phyloP scores from a whole-genome alignment of 2,797 vertebrate genomes.

The Eospalax fontanierii region DNA sequence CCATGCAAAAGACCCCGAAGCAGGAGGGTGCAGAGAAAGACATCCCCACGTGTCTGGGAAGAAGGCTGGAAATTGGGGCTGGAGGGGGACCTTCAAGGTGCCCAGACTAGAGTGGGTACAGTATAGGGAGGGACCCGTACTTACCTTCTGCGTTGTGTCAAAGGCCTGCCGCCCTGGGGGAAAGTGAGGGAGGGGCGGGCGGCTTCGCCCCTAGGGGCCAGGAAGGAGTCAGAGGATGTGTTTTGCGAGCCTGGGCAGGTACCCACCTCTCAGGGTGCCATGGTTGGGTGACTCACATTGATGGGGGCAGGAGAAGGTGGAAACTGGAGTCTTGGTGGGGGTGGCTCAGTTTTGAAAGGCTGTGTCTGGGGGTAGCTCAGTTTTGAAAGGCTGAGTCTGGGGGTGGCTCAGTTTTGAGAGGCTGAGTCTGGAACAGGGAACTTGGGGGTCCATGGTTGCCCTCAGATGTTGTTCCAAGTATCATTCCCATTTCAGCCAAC shows the following conservation, averaged over 20 bases:
- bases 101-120: accelerated
- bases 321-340: neutral
- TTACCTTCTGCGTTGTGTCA: neutral
- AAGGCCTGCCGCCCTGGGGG: neutral
- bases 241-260: neutral
- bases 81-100: neutral
- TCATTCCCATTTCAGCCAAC: neutral
- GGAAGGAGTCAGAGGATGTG: neutral
- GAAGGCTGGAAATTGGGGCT: neutral
- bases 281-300: slow-evolving; percentile 67
- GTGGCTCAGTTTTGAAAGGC: neutral
- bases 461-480: neutral
- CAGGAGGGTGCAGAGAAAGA: neutral
- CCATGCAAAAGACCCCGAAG: slow-evolving; percentile 33
- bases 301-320: slow-evolving; percentile 7
- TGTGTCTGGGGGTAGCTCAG: neutral
- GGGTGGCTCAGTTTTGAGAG: neutral
- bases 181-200: neutral
- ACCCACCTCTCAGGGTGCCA: neutral
- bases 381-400: neutral
- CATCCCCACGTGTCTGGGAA: neutral
- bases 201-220: neutral
- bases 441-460: neutral
- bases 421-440: neutral
- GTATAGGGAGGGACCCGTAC: neutral